Base-by-base conservation (phyloP, 2,888 invertebrate genomes). In the Drosophila stalkeri region DNA sequence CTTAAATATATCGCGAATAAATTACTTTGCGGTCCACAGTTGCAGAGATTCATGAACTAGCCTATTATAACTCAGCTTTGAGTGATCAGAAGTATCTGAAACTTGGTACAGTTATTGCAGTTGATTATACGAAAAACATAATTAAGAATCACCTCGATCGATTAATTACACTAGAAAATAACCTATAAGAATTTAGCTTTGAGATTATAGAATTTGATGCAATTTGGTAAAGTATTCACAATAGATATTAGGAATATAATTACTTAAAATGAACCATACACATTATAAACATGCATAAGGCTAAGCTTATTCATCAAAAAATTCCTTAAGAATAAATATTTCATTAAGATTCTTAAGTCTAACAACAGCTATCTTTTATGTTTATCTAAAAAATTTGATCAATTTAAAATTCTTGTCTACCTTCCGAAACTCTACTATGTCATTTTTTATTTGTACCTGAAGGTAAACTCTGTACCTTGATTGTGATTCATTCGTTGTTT, bases 401-500 rank as follows among this genome's bases (percentile, higher is more conserved):
- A 11, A 49, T 31, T 31, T 27, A 9, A 31, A n/a, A n/a, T 11
- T 31, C 31, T 49, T 9, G 11, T 11, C 11, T 47, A 27, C 3
- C 31, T 9, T 4, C n/a, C 9, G 44, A 57, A 18, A 33, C 11
- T 44, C 11, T n/a, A 5, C 39, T 14, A 11, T 39, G 16, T 0
- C 12, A 18, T n/a, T 37, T 9, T 20, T 55, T 47, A 52, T 18
- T 8, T 16, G 18, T 33, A 27, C 12, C n/a, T 18, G 2, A 7
- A 51, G 20, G 12, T 16, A n/a, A 18, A 33, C 64, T 33, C 46
- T 39, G 20, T 16, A 33, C 16, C 20, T 59, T 62, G 61, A 54
- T 54, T 64, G 60, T 69, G 68, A 69, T 65, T 64, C 56, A 70
- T 64, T 61, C 56, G 54, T 14, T 39, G 64, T 46, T 60, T 65